Evolutionary conservation across 2,888 invertebrate genomes (phyloP), one percentile per base, ranked within the genome.

Genomic region (Drosophila borealis): DNA sequence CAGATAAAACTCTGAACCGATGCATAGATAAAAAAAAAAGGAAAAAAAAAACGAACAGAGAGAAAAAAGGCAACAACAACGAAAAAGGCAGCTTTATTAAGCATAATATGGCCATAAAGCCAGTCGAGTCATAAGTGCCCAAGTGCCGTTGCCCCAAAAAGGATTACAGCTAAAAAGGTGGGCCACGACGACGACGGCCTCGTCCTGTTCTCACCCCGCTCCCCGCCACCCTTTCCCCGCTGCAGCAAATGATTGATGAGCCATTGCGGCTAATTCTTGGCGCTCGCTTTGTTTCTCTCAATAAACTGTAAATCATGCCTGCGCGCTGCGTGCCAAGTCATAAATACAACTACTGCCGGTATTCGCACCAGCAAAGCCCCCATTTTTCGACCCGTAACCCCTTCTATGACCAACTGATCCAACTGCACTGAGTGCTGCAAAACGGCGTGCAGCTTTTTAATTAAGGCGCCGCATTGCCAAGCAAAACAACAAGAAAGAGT

Each of bases 191-290:
- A 29, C 29, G 29, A 8, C 25, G 25, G 25, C 53, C 41, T 37
- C 61, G n/a, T 46, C 11, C 46, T 42, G 17, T 9, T 14, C 36
- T 2, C 4, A 8, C 41, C 10, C 33, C 17, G 11, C 41, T 3
- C 19, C 19, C 44, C 8, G 25, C 11, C 17, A 14, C 9, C 36
- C 14, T 42, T 17, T 14, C 55, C 25, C 10, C 41, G 17, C 50
- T 42, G 4, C 37, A 34, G 6, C 44, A 39, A 46, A 88, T 84
- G 86, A 82, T 82, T 82, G 83, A 84, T 84, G 83, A 85, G 82
- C 70, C 82, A 82, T 78, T 83, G 83, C 83, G 86, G 88, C 83
- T 88, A 82, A 88, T 83, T 88, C 86, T 83, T 86, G 80, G 83
- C 83, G 65, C 76, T 73, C 76, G 69, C 83, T 78, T 84, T 84